Base-by-base conservation (phyloP, 2,113 vertebrate species). In the Ahaetulla prasina region DNA sequence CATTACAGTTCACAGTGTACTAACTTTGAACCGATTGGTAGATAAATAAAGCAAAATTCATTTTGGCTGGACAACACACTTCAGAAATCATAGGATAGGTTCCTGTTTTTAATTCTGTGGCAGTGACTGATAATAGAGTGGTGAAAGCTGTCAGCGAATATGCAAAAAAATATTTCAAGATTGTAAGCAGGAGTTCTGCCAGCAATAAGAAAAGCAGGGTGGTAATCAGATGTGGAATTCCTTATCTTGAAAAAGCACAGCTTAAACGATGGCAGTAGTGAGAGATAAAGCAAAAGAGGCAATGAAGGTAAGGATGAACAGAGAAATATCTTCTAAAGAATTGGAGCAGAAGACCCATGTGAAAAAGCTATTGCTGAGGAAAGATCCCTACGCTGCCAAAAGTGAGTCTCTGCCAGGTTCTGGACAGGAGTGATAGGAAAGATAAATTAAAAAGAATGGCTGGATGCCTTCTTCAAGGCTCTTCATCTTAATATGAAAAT, bases 191-290 rank as follows among this genome's bases (percentile, higher is more conserved):
- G 93, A 94, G 94, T 93, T 23, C 49, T 47, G n/a, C 93, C 85
- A 93, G 89, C 95, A 94, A 94, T 93, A 96, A 94, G 57, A 27
- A 94, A 94, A 94, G 91, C 39, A 93, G 94, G 92, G 95, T 91
- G 90, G 93, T 95, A 74, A 90, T 97, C 93, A 93, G 96, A 95
- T 95, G 95, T 92, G 9, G 93, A 95, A 22, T 74, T 91, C 93
- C 96, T 97, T 97, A 97, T 97, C 96, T 97, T 95, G 96, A 97
- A 97, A 95, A 96, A 96, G 94, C 95, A 91, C 93, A 95, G 90
- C 95, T 96, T 95, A 96, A 96, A 96, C 96, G 93, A 96, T 93
- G 57, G 94, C 91, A 90, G 1, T 94, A 90, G 60, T 95, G 95
- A 87, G 95, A 94, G 96, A 95, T 95, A 97, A 97, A 96, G 94